These are phyloP conservation scores for Ashinkailepas kermadecensis DNA, from an alignment of 2,888 invertebrate species.

Conservation along the genomic window DNA sequence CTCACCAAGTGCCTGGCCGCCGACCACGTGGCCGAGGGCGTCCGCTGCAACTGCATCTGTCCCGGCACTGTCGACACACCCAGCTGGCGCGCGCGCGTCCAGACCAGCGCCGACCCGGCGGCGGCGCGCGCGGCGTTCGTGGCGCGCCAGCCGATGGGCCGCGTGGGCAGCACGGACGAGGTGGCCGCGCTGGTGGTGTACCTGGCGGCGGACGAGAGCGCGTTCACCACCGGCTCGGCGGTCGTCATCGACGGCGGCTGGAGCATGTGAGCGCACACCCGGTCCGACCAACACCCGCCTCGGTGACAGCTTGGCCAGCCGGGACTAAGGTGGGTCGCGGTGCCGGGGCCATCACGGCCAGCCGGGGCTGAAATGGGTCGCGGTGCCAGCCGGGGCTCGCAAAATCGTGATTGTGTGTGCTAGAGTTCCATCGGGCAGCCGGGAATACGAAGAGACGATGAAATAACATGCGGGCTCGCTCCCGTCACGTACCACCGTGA, in stretches of 20 bases:
- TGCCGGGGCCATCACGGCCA: too few species aligned
- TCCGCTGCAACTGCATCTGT: conserved; percentile 37
- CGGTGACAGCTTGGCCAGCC: too few species aligned
- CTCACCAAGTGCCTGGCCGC: conserved; percentile 38
- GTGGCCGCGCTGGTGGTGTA: conserved; percentile 38
- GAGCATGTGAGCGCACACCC: neutral
- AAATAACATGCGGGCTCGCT: too few species aligned
- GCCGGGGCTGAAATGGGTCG: too few species aligned
- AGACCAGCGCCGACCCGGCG: conserved; percentile 33
- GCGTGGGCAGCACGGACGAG: conserved; percentile 39
- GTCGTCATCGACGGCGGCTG: conserved; percentile 8
- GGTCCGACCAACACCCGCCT: too few species aligned
- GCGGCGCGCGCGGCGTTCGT: conserved; percentile 36
- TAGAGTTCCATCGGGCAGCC: too few species aligned
- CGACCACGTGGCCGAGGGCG: conserved; percentile 37
- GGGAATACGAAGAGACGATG: too few species aligned
- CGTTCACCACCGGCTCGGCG: conserved; percentile 16
- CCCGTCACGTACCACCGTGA: too few species aligned
- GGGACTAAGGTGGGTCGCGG: too few species aligned
- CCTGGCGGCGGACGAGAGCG: conserved; percentile 37
- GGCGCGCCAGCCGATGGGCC: conserved; percentile 37
- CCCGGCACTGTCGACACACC: conserved; percentile 37
- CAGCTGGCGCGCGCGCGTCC: conserved; percentile 35
- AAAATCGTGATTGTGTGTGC: too few species aligned
- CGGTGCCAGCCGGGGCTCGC: too few species aligned